Evolutionary conservation across 2,113 vertebrate genomes (phyloP).

Genomic region (Mus spicilegus): DNA sequence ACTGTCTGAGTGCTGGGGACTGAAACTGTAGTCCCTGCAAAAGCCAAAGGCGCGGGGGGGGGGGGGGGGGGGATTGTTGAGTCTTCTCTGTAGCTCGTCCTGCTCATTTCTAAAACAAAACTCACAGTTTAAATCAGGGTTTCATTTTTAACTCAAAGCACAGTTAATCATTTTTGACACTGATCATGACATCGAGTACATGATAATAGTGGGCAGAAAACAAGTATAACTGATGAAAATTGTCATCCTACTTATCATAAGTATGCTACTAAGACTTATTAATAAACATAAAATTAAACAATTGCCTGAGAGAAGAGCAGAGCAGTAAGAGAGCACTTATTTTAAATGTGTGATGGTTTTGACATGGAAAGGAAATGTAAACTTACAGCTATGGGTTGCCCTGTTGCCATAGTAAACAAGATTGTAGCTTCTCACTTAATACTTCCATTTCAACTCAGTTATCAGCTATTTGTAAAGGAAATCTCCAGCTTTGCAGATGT

Average conservation of each 20-base stretch:
- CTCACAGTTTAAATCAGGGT: background rate
- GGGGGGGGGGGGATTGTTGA: background rate
- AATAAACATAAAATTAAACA: background rate
- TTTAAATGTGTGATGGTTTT: background rate
- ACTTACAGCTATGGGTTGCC: background rate
- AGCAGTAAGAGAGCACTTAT: background rate
- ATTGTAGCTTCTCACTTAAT: background rate
- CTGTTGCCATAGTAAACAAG: background rate
- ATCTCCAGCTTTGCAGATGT: background rate
- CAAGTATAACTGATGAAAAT: background rate
- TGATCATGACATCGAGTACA: background rate
- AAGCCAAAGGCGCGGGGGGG: background rate
- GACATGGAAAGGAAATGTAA: background rate
- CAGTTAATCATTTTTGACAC: background rate
- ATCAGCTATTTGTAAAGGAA: background rate
- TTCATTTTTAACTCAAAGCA: background rate
- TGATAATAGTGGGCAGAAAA: background rate
- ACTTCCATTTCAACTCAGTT: background rate
- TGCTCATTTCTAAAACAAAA: background rate
- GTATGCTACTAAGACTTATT: background rate
- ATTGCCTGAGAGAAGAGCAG: background rate
- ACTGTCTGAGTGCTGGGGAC: background rate
- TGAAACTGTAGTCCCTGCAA: background rate
- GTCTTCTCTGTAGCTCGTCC: background rate
- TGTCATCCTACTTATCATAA: background rate